Conservation (phyloP, 2,888 invertebrate genomes). For the Tillus elongatus region DNA sequence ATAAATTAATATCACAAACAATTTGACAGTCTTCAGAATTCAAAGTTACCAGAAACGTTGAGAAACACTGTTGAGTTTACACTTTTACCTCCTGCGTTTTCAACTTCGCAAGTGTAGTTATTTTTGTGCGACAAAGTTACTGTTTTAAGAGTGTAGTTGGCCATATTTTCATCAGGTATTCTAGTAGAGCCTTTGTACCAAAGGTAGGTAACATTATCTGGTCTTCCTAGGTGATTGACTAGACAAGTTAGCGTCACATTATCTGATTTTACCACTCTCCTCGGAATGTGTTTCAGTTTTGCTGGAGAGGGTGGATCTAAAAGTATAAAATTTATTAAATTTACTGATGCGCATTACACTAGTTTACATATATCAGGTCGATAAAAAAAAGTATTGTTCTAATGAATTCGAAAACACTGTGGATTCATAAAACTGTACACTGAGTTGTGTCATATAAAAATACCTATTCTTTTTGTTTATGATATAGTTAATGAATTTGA, state of each 20-base stretch:
- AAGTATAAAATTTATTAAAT: too few relatives aligned
- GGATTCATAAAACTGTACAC: too few relatives aligned
- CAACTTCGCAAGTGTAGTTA: slow-evolving; percentile 82
- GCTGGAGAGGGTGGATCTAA: slow-evolving; percentile 85
- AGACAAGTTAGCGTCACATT: slow-evolving; percentile 75
- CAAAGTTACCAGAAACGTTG: slow-evolving; percentile 58
- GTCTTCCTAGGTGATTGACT: slow-evolving; percentile 75
- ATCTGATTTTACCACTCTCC: slow-evolving; percentile 70
- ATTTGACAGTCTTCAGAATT: too few relatives aligned
- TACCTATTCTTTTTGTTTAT: too few relatives aligned
- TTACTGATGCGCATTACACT: too few relatives aligned
- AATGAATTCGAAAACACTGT: too few relatives aligned
- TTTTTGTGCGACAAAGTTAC: slow-evolving; percentile 78
- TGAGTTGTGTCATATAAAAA: too few relatives aligned
- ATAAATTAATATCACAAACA: too few relatives aligned
- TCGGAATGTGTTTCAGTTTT: slow-evolving; percentile 62
- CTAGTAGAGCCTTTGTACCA: slow-evolving; percentile 74
- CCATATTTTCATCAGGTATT: slow-evolving; percentile 64
- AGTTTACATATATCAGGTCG: too few relatives aligned
- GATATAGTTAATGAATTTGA: too few relatives aligned
- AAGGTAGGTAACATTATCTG: slow-evolving; percentile 62
- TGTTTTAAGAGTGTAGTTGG: slow-evolving; percentile 71
- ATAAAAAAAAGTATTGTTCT: too few relatives aligned
- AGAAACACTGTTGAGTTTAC: slow-evolving; percentile 57
- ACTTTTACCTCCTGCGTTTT: slow-evolving; percentile 77